phyloP scores from a whole-genome alignment of 2,797 vertebrate species.

The Sandelia bainsii region DNA sequence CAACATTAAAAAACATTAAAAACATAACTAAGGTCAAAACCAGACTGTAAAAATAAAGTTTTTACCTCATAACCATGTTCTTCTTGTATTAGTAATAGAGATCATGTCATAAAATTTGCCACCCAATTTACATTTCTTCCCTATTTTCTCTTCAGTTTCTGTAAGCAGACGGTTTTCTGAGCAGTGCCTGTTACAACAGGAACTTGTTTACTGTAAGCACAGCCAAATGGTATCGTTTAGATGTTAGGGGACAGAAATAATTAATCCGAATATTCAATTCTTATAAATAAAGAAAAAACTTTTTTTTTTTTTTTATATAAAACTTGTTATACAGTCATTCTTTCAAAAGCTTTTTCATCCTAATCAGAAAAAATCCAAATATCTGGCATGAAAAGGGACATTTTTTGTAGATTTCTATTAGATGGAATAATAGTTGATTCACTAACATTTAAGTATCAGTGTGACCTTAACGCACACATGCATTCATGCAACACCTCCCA shows the following conservation, averaged over 20 bases:
- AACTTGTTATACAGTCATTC: neutral
- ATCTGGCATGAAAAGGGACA: no score
- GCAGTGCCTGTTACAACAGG: neutral
- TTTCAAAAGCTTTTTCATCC: neutral
- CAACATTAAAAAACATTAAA: neutral
- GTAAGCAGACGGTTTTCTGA: neutral
- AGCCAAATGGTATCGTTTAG: neutral
- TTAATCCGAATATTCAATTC: neutral
- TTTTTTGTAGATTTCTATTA: no score
- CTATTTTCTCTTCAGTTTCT: neutral
- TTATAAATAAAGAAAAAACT: neutral
- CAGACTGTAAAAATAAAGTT: neutral
- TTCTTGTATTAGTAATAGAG: neutral
- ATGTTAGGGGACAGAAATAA: neutral
- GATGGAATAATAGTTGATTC: neutral
- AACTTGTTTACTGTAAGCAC: neutral
- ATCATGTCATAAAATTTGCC: neutral
- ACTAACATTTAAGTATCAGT: neutral
- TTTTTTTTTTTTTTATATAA: no score
- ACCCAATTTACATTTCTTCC: conserved; percentile 3
- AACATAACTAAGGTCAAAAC: neutral
- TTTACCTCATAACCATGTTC: neutral
- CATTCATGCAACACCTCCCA: conserved; percentile 9
- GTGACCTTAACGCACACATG: neutral
- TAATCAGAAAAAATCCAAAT: no score